Base-by-base conservation (phyloP, 2,888 invertebrate genomes). In the Chrysomela aeneicollis region DNA sequence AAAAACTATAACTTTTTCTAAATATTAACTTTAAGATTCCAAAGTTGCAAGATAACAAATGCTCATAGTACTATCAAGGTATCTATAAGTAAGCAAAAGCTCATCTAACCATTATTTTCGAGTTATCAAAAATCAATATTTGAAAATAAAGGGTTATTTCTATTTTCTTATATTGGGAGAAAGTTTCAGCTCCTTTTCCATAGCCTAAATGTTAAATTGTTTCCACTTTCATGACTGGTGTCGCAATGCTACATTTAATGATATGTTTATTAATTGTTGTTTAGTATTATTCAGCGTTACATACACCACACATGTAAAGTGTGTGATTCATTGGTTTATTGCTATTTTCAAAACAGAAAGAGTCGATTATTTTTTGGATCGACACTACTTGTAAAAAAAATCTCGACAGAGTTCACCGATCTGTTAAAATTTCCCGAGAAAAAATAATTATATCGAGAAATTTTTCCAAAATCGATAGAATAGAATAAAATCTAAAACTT, bases 401-500 rank as follows among this genome's bases (percentile, higher is more conserved):
- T 76, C 76, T 77, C 66, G 67, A 69, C 64, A 74, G 66, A 61
- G 58, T 47, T 55, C 32, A 54, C 54, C 19, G 32, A 59, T 68
- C 59, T 35, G 51, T 62, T 51, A 67, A 61, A 55, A 59, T 37
- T 65, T 66, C 59, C 53, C 54, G 53, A 32, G 9, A 63, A 32
- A 26, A 3, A 26, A 26, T 5, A 26, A 6, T 26, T 26, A 6
- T 26, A 26, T 53, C 21, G 12, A 17, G 50, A 67, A 57, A 54
- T 9, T 54, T 61, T 61, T 17, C 61, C 21, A 21, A 32, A 51
- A 64, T 19, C 61, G 57, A 21, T 32, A 30, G 55, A 59, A 55
- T 66, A 61, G 55, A 65, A 66, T 72, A 69, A 72, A 78, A 77
- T 81, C 79, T 85, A 85, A 82, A 86, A 86, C 86, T 85, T 86